Conservation (phyloP, 2,797 vertebrate species). For the Gadopsis bispinosus region DNA sequence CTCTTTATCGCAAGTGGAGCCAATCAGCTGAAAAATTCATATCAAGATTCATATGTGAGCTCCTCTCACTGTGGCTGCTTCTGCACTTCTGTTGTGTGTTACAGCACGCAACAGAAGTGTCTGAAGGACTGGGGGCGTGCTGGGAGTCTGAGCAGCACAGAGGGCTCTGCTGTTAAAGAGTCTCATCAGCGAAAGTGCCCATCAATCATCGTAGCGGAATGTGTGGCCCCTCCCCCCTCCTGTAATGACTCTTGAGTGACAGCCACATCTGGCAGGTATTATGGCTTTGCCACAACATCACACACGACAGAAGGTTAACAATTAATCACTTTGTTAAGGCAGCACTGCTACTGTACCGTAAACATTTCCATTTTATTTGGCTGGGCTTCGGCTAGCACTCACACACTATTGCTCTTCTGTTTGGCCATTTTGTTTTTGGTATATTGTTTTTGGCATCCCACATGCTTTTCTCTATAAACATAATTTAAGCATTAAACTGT, state of each 20-base stretch:
- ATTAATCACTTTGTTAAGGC: conserved; percentile 54
- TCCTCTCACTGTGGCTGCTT: conserved; percentile 15
- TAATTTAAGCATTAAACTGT: neutral
- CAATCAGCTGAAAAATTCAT: conserved; percentile 60
- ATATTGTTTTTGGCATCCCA: neutral
- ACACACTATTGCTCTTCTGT: neutral
- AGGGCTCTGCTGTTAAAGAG: conserved; percentile 49
- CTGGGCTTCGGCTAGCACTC: neutral
- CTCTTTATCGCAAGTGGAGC: conserved; percentile 41
- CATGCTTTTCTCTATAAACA: neutral
- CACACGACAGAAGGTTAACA: conserved; percentile 55
- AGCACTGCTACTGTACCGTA: conserved; percentile 33
- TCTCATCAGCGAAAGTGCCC: conserved; percentile 76
- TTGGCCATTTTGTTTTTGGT: conserved; percentile 3
- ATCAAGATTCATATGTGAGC: conserved; percentile 55
- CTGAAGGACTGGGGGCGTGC: conserved; percentile 44
- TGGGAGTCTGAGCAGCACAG: conserved; percentile 49
- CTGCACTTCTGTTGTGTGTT: conserved; percentile 25
- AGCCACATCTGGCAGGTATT: conserved; percentile 73
- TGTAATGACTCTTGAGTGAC: conserved; percentile 69
- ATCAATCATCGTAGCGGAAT: conserved; percentile 73
- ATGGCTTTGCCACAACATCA: conserved; percentile 62
- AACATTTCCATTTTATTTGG: conserved; percentile 36
- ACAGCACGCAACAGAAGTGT: conserved; percentile 11
- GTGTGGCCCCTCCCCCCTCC: conserved; percentile 47